Percentiles rank a stretch among this genome's conserved stretches.
Evolutionary conservation across 2,888 invertebrate genomes (phyloP).

Genomic region (Eubasilissa splendida): DNA sequence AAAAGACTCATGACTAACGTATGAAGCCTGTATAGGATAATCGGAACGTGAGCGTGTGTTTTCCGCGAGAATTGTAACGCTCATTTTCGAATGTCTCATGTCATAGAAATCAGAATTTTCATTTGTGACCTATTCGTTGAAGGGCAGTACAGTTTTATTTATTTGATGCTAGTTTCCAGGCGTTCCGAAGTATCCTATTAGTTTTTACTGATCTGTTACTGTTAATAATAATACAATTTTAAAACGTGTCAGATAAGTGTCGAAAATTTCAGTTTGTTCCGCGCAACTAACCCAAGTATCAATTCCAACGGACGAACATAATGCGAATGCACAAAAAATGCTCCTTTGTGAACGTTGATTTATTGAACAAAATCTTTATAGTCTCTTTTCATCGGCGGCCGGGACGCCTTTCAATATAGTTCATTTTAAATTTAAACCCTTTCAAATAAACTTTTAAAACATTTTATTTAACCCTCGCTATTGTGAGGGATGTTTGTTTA

Average conservation of each 20-base stretch:
- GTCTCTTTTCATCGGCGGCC: neutral
- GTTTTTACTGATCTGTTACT: neutral
- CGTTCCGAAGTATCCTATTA: too few relatives aligned
- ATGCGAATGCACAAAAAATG: conserved; percentile 1
- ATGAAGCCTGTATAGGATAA: too few relatives aligned
- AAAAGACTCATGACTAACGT: too few relatives aligned
- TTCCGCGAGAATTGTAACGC: too few relatives aligned
- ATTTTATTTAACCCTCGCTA: conserved; percentile 13
- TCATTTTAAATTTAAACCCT: conserved; percentile 41
- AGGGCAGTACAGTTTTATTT: too few relatives aligned
- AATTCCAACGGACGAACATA: conserved; percentile 16
- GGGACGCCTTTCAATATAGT: conserved; percentile 16
- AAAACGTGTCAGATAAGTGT: conserved; percentile 24
- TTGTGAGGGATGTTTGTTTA: conserved; percentile 30
- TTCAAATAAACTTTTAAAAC: conserved; percentile 37
- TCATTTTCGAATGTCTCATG: too few relatives aligned
- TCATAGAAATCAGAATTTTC: too few relatives aligned
- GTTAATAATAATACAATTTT: neutral
- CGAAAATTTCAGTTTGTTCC: conserved; percentile 5
- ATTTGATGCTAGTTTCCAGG: too few relatives aligned
- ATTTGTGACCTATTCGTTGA: too few relatives aligned
- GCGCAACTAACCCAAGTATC: conserved; percentile 8
- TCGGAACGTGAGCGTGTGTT: too few relatives aligned
- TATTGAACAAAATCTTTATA: conserved; percentile 3
- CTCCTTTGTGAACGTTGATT: conserved; percentile 1